Evolutionary conservation across 2,888 invertebrate genomes (phyloP).

Genomic region (Linnaemya vulpina): DNA sequence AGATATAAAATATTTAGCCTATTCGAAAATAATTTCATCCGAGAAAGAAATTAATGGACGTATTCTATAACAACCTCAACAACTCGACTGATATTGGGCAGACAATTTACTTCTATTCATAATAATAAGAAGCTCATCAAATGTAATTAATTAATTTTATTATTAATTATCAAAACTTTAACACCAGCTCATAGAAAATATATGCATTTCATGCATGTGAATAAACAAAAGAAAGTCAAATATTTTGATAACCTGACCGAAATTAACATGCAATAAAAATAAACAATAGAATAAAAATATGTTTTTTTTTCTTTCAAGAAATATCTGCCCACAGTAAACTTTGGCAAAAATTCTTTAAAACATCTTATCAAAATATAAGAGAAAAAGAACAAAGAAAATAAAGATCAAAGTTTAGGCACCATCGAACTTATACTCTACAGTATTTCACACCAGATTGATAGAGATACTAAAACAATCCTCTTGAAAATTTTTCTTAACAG

Average conservation of each 20-base stretch:
- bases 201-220: background rate
- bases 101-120: background rate
- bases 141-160: conserved; percentile 11
- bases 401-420: conserved; percentile 46
- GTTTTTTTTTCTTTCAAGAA: background rate
- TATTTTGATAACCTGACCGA: conserved; percentile 53
- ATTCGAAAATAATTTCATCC: too few species aligned
- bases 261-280: background rate
- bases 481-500: background rate
- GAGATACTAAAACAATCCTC: background rate
- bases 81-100: background rate
- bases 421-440: background rate
- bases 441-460: background rate
- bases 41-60: too few species aligned
- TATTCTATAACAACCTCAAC: background rate
- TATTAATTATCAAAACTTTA: conserved; percentile 29
- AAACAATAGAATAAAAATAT: background rate
- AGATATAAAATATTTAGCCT: too few species aligned
- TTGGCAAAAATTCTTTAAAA: conserved; percentile 11
- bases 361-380: conserved; percentile 54
- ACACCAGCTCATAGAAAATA: background rate
- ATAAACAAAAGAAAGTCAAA: conserved; percentile 41
- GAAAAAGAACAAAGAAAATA: conserved; percentile 27
- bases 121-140: background rate
- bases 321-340: conserved; percentile 2